Evolutionary conservation across 1,140 invertebrate species (phyloP).

Genomic region (Drosophila kikkawai): DNA sequence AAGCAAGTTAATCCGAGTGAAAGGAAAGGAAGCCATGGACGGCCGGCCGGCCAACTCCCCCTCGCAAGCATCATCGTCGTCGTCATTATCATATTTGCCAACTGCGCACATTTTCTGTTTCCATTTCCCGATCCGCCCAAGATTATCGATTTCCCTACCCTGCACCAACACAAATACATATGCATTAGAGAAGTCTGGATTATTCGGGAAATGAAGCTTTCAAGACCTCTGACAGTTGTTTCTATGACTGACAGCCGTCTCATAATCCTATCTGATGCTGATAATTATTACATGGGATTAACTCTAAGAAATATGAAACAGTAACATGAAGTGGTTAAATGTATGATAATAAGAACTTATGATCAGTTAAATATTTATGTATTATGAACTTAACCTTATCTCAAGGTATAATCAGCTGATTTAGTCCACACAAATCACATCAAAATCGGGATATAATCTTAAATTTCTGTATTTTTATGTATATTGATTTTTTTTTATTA

Average conservation of each 20-base stretch:
- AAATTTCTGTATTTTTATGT: not conserved
- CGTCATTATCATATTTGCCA: conserved; percentile 43
- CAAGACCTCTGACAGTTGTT: conserved; percentile 4
- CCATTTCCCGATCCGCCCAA: conserved; percentile 61
- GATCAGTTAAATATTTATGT: not conserved
- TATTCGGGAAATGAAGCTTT: conserved; percentile 22
- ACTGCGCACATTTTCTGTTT: conserved; percentile 68
- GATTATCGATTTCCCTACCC: conserved; percentile 62
- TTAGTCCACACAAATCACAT: not conserved
- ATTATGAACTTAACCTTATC: not conserved
- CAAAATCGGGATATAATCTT: not conserved
- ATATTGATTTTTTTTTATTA: not conserved
- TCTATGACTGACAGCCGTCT: conserved; percentile 3
- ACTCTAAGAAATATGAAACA: conserved; percentile 2
- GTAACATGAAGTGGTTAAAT: not conserved
- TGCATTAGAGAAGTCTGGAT: conserved; percentile 18
- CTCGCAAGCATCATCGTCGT: conserved; percentile 4
- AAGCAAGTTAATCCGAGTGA: conserved; percentile 39
- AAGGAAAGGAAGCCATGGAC: conserved; percentile 34
- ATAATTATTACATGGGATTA: conserved; percentile 14
- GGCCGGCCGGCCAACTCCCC: conserved; percentile 26
- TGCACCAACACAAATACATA: not conserved
- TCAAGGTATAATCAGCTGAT: not conserved
- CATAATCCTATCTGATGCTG: conserved; percentile 5
- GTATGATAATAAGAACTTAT: not conserved